Evolutionary conservation across 2,888 invertebrate species (phyloP).

Genomic region (Dryadula phaetusa): DNA sequence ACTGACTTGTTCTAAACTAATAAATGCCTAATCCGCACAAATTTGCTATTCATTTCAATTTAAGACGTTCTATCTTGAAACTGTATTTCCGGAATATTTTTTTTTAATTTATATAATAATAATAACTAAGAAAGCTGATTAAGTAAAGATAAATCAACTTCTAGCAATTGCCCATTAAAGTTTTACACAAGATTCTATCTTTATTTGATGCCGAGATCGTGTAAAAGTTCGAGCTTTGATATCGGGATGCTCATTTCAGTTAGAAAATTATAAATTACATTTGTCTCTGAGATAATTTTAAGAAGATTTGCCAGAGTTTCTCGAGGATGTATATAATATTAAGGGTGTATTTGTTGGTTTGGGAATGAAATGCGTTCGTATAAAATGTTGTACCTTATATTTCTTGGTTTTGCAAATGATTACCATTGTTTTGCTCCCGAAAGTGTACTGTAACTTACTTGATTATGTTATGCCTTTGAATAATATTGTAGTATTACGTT

Average conservation of each 20-base stretch:
- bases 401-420: conserved; percentile 19
- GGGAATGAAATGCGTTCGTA: conserved; percentile 17
- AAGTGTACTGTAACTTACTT: not conserved
- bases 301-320: conserved; percentile 40
- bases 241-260: conserved; percentile 53
- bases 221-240: conserved; percentile 51
- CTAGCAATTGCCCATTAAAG: conserved; percentile 50
- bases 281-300: conserved; percentile 46
- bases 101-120: too few relatives aligned
- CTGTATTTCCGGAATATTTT: not conserved
- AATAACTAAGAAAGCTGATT: conserved; percentile 45
- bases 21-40: conserved; percentile 50
- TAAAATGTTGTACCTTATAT: conserved; percentile 10
- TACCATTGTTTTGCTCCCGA: conserved; percentile 14
- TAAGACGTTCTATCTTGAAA: conserved; percentile 19
- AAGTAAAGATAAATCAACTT: conserved; percentile 47
- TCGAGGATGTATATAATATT: conserved; percentile 40
- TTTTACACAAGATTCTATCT: conserved; percentile 52
- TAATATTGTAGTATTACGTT: not conserved
- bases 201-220: conserved; percentile 52
- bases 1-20: conserved; percentile 52
- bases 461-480: not conserved
- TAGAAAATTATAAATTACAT: conserved; percentile 52
- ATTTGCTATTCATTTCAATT: conserved; percentile 34
- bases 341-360: conserved; percentile 21